Evolutionary conservation across 2,888 invertebrate species (phyloP), one percentile per base, ranked within the genome.

Genomic region (Steromphala cineraria): DNA sequence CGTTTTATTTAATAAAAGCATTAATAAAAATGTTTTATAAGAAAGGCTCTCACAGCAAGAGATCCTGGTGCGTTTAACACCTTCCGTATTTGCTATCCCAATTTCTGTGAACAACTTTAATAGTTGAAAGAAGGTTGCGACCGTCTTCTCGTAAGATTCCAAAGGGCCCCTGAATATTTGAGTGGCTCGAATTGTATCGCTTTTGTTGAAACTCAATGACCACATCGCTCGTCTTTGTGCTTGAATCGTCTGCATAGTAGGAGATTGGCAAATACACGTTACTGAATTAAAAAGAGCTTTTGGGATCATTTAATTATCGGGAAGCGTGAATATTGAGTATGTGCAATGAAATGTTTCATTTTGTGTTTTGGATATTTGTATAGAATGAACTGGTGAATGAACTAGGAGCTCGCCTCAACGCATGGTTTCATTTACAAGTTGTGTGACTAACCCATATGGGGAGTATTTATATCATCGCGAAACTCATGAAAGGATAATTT

Each of bases 131-230:
- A 46, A 13, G 46, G 10, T 46, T 4, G 8, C 13, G 10, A 5
- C 62, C 24, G 28, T 62, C 15, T 15, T 24, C 62, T 28, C 28
- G 15, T 8, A 24, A 15, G 15, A 7, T 0, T 28, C 15, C 31
- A 31, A 71, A 71, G 36, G 71, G 71, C 7, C 24, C 17, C 28
- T 71, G 71, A 36, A 36, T 71, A 71, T 71, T 17, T 36, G 71
- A 71, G 17, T 40, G 31, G 31, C 71, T 31, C 36, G n/a, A 71
- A 71, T 17, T 71, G 71, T 40, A 71, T 40, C 19, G 17, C 31
- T 71, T 8, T 71, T 36, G 71, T 71, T 36, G 71, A 36, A 71
- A 31, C 31, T 71, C 71, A 71, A 71, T 36, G 71, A 71, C 71
- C 71, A 36, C 15, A 40, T 28, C 36, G 71, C 56, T 36, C 13